phyloP scores from a whole-genome alignment of 2,888 invertebrate species.

The Chaetogeoica ovagalla region DNA sequence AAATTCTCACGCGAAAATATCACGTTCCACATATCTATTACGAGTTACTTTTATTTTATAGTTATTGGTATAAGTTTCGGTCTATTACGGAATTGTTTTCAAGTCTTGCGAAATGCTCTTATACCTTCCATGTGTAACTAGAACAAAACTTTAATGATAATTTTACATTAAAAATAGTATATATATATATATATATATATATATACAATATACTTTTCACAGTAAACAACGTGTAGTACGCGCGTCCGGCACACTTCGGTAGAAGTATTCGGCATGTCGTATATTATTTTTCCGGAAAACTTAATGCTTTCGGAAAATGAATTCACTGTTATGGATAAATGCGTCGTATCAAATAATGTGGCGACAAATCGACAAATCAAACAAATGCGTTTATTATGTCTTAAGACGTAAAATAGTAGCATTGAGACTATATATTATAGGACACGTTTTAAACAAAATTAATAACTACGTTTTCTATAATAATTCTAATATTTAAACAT shows the following conservation, averaged over 20 bases:
- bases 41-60: not conserved
- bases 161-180: slow-evolving; percentile 29
- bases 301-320: slow-evolving; percentile 34
- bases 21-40: not conserved
- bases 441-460: too few relatives aligned
- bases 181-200: too few relatives aligned
- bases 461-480: too few relatives aligned
- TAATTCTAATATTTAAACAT: too few relatives aligned
- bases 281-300: slow-evolving; percentile 5
- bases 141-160: slow-evolving; percentile 35
- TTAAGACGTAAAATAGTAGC: too few relatives aligned
- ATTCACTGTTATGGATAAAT: not conserved
- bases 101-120: slow-evolving; percentile 31
- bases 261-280: not conserved
- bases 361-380: too few relatives aligned
- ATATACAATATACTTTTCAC: not conserved
- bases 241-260: not conserved
- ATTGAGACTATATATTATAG: too few relatives aligned
- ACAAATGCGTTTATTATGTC: too few relatives aligned
- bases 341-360: too few relatives aligned
- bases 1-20: slow-evolving; percentile 5
- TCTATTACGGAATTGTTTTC: slow-evolving; percentile 4
- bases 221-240: slow-evolving; percentile 1
- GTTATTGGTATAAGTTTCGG: slow-evolving; percentile 18
- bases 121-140: not conserved